Evolutionary conservation across 92 coral and sea anemone species (phyloP), one percentile per base, ranked within the genome.

Genomic region (Epizoanthus illoricatus): DNA sequence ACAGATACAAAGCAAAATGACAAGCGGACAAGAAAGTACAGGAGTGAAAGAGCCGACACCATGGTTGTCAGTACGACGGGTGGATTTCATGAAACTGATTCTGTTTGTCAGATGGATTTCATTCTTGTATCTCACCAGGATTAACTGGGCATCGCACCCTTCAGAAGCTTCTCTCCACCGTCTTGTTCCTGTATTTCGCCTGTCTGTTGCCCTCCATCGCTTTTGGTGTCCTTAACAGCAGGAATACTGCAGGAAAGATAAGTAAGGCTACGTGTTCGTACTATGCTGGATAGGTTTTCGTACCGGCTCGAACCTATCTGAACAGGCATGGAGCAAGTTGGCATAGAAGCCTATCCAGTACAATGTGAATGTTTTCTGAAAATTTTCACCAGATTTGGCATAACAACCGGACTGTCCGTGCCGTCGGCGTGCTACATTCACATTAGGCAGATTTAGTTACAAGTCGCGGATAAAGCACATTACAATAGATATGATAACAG

Each of bases 181-280:
- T 90, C 5, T 61, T 91, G 67, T 91, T 91, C 58, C 63, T 91
- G 65, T 91, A 91, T 67, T 91, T 91, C 75, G 95, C 95, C 70
- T 91, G 95, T 73, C 76, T 91, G 65, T 88, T 91, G 16, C 95
- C 95, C 24, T 91, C 92, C 5, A 89, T 91, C 39, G 95, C 95
- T n/a, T 91, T 91, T 86, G 95, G 95, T 74, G 95, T 91, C 54
- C 89, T 91, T 40, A 91, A 91, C 82, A 84, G 92, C 86, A 88
- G 88, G 55, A 91, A 91, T 49, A 91, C 94, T 11, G 63, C 81
- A 20, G 94, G 94, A 56, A 82, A 86, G 84, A 91, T 91, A 80
- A 92, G 94, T 91, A 41, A 89, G 87, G 28, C 21, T 39, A 39
- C 17, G 52, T 15, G 0, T 49, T 1, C 45, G n/a, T 5, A 21